Conservation (phyloP, 2,797 vertebrate genomes). For the Lindbergichthys nudifrons region DNA sequence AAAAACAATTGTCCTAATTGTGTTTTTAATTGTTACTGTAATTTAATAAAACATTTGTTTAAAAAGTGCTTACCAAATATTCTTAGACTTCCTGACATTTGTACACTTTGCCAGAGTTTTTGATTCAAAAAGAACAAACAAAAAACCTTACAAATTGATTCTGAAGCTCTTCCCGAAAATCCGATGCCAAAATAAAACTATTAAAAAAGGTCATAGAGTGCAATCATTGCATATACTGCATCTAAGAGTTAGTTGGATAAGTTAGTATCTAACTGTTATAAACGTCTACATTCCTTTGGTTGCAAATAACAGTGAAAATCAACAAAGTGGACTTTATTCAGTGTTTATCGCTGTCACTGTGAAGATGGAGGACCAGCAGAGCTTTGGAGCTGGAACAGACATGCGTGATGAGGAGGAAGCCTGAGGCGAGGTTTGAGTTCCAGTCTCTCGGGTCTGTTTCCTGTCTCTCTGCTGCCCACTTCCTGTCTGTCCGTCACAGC, state of each 20-base stretch:
- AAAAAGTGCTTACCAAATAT: background rate
- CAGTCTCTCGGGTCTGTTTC: constrained; percentile 54
- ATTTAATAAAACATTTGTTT: background rate
- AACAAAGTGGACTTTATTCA: constrained; percentile 10
- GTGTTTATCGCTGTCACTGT: constrained; percentile 41
- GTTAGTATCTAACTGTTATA: background rate
- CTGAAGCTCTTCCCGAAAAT: background rate
- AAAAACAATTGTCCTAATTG: too few relatives aligned
- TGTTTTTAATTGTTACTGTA: background rate
- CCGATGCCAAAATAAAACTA: background rate
- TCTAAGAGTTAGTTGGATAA: constrained; percentile 9
- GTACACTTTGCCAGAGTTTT: background rate
- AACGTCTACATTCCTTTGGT: constrained; percentile 1
- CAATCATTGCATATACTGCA: background rate
- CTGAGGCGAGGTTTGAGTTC: constrained; percentile 50
- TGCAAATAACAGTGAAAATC: constrained; percentile 31
- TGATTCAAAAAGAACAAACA: background rate
- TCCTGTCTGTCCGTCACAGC: constrained; percentile 56
- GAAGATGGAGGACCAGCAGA: constrained; percentile 34
- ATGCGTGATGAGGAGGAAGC: constrained; percentile 20
- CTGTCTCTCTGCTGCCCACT: constrained; percentile 51
- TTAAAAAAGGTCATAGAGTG: background rate
- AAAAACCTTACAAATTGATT: background rate
- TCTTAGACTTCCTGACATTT: background rate
- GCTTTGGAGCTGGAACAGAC: constrained; percentile 13